These are phyloP conservation scores for Brachyopa scutellaris DNA, from an alignment of 2,888 invertebrate species.

Conservation along the genomic window DNA sequence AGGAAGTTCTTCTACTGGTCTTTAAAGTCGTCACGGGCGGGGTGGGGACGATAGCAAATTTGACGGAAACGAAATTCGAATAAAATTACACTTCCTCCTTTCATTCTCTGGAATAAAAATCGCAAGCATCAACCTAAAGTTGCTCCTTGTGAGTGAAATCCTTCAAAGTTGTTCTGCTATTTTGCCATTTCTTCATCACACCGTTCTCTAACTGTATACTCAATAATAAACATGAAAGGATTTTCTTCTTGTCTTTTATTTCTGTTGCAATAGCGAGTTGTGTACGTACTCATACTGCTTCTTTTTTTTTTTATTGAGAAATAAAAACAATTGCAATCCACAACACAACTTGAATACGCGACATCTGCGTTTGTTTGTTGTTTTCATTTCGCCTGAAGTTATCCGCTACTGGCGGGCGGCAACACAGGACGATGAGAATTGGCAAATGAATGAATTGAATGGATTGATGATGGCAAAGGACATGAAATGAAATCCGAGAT, in stretches of 20 bases:
- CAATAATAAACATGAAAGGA: slow-evolving; percentile 41
- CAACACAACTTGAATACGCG: slow-evolving; percentile 61
- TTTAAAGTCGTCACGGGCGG: too few relatives aligned
- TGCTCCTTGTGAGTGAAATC: slow-evolving; percentile 29
- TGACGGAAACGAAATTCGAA: slow-evolving; percentile 38
- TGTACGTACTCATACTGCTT: background rate
- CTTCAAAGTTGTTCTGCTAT: slow-evolving; percentile 36
- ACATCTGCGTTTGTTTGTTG: slow-evolving; percentile 68
- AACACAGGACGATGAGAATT: slow-evolving; percentile 33
- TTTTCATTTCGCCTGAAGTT: slow-evolving; percentile 28
- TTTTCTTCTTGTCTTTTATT: slow-evolving; percentile 6
- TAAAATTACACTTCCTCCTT: slow-evolving; percentile 23
- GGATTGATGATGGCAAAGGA: slow-evolving; percentile 61
- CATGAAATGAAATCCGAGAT: slow-evolving; percentile 49
- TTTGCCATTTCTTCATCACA: background rate
- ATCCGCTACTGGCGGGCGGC: slow-evolving; percentile 25
- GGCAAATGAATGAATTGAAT: slow-evolving; percentile 64
- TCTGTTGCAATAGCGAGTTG: too few relatives aligned
- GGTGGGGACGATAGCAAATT: slow-evolving; percentile 30
- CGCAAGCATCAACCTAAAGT: slow-evolving; percentile 15
- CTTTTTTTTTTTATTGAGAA: slow-evolving; percentile 58
- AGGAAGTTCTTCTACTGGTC: slow-evolving; percentile 7
- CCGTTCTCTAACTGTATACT: background rate
- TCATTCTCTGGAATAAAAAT: slow-evolving; percentile 27
- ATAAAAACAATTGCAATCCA: slow-evolving; percentile 69